Evolutionary conservation across 2,113 vertebrate genomes (phyloP).

Genomic region (Martes martes): DNA sequence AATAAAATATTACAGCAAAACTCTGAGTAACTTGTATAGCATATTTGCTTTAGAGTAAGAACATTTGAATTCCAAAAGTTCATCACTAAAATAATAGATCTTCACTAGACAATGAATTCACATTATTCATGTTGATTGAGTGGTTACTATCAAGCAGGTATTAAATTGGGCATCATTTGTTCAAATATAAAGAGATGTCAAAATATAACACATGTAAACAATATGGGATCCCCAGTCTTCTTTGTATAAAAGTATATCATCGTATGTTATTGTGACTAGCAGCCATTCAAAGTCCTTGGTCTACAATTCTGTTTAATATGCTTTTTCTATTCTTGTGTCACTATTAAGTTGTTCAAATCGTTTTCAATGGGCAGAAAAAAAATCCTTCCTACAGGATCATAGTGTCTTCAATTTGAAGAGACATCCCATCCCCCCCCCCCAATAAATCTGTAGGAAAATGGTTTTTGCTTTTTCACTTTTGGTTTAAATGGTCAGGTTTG

Average conservation of each 20-base stretch:
- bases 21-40: background rate
- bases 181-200: constrained; percentile 11
- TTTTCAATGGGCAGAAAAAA: background rate
- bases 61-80: constrained; percentile 39
- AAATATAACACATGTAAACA: constrained; percentile 27
- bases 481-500: constrained; percentile 14
- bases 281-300: constrained; percentile 33
- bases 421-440: background rate
- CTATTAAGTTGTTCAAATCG: constrained; percentile 1
- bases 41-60: constrained; percentile 14
- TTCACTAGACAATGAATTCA: constrained; percentile 21
- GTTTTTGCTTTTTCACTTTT: constrained; percentile 16
- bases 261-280: background rate
- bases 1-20: background rate
- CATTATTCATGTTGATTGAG: background rate
- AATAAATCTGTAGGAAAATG: background rate
- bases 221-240: background rate
- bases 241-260: background rate
- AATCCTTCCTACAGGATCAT: constrained; percentile 19
- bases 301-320: constrained; percentile 3
- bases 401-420: constrained; percentile 22
- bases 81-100: background rate
- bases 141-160: background rate
- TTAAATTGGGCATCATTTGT: background rate
- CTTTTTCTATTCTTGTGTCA: constrained; percentile 16